A percentile compares a stretch with the other conserved stretches of the same genome.
phyloP scores from a whole-genome alignment of 1,140 invertebrate species.

The Phocides pigmalion region DNA sequence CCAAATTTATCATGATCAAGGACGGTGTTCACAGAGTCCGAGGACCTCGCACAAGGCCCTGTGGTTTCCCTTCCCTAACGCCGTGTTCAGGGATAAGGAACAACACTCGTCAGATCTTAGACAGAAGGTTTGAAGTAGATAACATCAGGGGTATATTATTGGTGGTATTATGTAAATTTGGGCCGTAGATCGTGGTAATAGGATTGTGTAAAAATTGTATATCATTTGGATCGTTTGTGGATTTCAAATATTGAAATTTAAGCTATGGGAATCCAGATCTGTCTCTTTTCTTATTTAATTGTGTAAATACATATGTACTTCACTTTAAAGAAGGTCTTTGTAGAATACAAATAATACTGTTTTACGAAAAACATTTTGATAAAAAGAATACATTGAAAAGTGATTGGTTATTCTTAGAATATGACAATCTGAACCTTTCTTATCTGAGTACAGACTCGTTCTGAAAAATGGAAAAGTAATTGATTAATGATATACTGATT shows the following conservation, averaged over 20 bases:
- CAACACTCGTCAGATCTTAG: slow-evolving; percentile 76
- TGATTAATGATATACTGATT: no score
- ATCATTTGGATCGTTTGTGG: neutral
- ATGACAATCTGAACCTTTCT: no score
- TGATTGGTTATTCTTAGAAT: no score
- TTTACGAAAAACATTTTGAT: no score
- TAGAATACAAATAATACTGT: no score
- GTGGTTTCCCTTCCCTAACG: slow-evolving; percentile 84
- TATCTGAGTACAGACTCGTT: no score
- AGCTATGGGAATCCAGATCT: slow-evolving; percentile 3
- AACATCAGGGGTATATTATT: slow-evolving; percentile 48
- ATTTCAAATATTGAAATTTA: neutral
- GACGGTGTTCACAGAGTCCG: slow-evolving; percentile 77
- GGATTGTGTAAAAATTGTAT: slow-evolving; percentile 6
- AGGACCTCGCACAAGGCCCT: slow-evolving; percentile 79
- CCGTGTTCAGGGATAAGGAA: slow-evolving; percentile 79
- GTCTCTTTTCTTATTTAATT: neutral
- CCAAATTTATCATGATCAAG: slow-evolving; percentile 45
- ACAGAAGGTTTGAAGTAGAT: slow-evolving; percentile 74
- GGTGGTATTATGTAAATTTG: slow-evolving; percentile 45
- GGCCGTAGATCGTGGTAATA: slow-evolving; percentile 21
- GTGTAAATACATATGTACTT: no score
- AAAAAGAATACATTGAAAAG: no score
- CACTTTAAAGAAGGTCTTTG: no score
- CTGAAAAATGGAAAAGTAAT: no score